Conservation (phyloP, 2,113 vertebrate species). For the Menura novaehollandiae region DNA sequence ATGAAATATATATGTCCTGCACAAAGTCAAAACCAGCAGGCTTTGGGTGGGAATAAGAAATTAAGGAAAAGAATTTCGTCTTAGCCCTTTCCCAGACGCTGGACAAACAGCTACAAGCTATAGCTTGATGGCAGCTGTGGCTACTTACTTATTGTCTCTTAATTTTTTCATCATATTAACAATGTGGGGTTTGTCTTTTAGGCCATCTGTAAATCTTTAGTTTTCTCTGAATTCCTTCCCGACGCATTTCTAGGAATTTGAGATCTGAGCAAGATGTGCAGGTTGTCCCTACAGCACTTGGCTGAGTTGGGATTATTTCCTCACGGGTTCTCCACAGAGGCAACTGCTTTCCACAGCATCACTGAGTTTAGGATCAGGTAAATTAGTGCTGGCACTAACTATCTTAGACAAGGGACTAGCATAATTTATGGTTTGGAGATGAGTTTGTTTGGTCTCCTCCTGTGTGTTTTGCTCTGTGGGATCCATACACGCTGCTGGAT, state of each 20-base stretch:
- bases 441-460: neutral
- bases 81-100: neutral
- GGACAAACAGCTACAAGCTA: neutral
- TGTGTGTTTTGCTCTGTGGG: neutral
- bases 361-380: neutral
- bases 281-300: accelerated
- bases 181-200: neutral
- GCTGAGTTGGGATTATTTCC: neutral
- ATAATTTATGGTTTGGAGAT: neutral
- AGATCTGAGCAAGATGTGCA: accelerated
- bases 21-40: constrained; percentile 15
- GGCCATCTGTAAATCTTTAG: neutral
- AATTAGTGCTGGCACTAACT: neutral
- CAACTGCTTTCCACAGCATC: neutral
- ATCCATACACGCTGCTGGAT: neutral
- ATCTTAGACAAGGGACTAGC: neutral
- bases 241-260: neutral
- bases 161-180: neutral
- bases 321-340: accelerated
- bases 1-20: constrained; percentile 35
- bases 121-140: neutral
- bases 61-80: constrained; percentile 12
- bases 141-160: neutral
- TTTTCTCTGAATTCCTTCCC: neutral
- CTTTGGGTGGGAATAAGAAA: constrained; percentile 17